phyloP scores from a whole-genome alignment of 2,888 invertebrate species.

The Calameuta pallipes region DNA sequence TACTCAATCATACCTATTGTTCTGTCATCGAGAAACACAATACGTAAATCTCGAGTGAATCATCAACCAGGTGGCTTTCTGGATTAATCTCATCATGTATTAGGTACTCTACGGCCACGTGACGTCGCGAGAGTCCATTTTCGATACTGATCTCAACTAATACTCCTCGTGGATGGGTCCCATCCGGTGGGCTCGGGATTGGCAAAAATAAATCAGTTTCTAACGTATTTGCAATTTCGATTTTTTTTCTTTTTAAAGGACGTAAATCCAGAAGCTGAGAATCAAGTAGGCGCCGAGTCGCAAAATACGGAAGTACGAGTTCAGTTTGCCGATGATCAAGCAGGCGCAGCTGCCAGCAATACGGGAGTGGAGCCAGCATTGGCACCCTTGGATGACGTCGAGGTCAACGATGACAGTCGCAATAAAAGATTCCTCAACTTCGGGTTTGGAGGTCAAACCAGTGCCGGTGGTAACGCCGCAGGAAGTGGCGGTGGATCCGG shows the following conservation, averaged over 20 bases:
- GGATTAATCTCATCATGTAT: neutral
- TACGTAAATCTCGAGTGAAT: neutral
- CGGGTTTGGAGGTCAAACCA: constrained; percentile 65
- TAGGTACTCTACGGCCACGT: neutral
- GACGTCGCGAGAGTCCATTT: neutral
- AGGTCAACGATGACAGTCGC: constrained; percentile 82
- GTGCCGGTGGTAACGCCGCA: constrained; percentile 60
- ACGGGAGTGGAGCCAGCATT: constrained; percentile 76
- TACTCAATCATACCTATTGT: neutral
- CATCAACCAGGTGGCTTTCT: neutral
- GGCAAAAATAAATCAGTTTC: neutral
- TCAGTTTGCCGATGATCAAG: constrained; percentile 69
- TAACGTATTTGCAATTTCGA: neutral
- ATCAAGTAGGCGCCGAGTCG: constrained; percentile 69
- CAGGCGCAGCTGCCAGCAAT: constrained; percentile 69
- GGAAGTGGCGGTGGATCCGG: constrained; percentile 78
- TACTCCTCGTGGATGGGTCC: neutral
- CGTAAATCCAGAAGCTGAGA: constrained; percentile 59
- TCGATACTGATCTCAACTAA: neutral
- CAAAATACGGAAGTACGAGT: constrained; percentile 74
- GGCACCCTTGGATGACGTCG: constrained; percentile 77
- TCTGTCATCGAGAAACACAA: neutral
- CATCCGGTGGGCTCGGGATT: neutral
- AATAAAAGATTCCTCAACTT: constrained; percentile 84
- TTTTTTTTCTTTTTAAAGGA: constrained; percentile 43